Conservation (phyloP, 1,140 invertebrate species). For the Ptiloglossa arizonensis region DNA sequence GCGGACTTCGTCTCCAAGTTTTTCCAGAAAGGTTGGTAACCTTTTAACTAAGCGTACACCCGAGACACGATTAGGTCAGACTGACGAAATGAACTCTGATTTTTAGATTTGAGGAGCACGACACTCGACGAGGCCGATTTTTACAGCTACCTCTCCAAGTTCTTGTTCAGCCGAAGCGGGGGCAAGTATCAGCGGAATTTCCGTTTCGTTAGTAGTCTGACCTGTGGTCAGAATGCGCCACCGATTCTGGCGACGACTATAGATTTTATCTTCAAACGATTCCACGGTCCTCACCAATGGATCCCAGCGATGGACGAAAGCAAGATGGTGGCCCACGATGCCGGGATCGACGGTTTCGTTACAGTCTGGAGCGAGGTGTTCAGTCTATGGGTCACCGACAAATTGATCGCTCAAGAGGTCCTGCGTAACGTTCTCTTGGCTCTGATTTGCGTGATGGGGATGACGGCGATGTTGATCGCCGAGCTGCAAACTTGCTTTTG, state of each 20-base stretch:
- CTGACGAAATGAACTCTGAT: neutral
- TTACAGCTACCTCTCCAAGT: conserved; percentile 85
- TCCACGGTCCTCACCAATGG: conserved; percentile 85
- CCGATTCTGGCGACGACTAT: conserved; percentile 84
- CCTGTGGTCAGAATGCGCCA: conserved; percentile 84
- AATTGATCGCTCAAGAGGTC: conserved; percentile 89
- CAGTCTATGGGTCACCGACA: conserved; percentile 89
- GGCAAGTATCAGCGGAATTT: conserved; percentile 87
- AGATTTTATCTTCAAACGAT: conserved; percentile 84
- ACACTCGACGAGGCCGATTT: conserved; percentile 82
- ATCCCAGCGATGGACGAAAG: conserved; percentile 88
- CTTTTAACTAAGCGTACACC: neutral
- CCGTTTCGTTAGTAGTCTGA: conserved; percentile 83
- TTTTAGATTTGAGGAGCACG: conserved; percentile 67
- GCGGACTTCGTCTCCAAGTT: conserved; percentile 83
- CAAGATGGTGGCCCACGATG: conserved; percentile 82
- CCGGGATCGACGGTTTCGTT: conserved; percentile 83
- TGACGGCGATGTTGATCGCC: conserved; percentile 90
- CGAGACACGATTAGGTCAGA: neutral
- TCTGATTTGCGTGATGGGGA: conserved; percentile 90
- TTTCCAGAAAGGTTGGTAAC: conserved; percentile 76
- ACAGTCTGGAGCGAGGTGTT: conserved; percentile 88
- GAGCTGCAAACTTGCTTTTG: conserved; percentile 89
- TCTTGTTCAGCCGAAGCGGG: conserved; percentile 86
- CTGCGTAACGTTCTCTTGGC: conserved; percentile 91